Evolutionary conservation across 2,113 vertebrate species (phyloP), one percentile per base, ranked within the genome.

Genomic region (Chauna torquata): DNA sequence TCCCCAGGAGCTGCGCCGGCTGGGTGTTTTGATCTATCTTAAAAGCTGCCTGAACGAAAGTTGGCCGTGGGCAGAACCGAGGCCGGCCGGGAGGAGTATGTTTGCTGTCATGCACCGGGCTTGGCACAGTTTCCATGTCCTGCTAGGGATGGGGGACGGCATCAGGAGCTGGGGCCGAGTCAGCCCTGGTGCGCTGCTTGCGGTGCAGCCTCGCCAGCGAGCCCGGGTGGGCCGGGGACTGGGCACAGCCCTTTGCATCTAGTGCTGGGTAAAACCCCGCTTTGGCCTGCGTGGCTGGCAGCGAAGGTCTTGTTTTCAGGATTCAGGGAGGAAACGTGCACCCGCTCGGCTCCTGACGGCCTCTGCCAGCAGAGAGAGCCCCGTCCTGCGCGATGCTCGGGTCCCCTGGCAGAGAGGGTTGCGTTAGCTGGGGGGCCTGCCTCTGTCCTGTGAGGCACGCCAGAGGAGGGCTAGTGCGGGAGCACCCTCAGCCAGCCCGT

Each of bases 231-330:
- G 78, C 55, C 12, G 3, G 3, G 72, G 69, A 65, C 82, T 74
- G 18, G 0, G 38, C 3, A 0, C 59, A 15, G 19, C 47, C n/a
- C 45, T 16, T 9, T 5, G 1, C 40, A 1, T 0, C 59, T 24
- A 3, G 13, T 4, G 88, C 59, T 32, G 86, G 55, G 7, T 79
- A 50, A 69, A 77, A 57, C 50, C 7, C 50, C 50, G 14, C 50
- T 25, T 52, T 12, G 25, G 50, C 50, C 50, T 25, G 50, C 24
- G 24, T 52, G 50, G 50, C 50, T 25, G 50, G 24, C 50, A 8
- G 24, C 25, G 13, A 52, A 52, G 50, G 20, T 22, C 47, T 22
- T 49, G 47, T 49, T 49, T 49, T 49, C 47, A 49, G 47, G 47
- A 49, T 20, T 49, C 47, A 5, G 47, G 19, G 47, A 49, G 81